These are phyloP conservation scores for Thalassoma bifasciatum DNA, from an alignment of 2,113 vertebrate species.

Conservation along the genomic window DNA sequence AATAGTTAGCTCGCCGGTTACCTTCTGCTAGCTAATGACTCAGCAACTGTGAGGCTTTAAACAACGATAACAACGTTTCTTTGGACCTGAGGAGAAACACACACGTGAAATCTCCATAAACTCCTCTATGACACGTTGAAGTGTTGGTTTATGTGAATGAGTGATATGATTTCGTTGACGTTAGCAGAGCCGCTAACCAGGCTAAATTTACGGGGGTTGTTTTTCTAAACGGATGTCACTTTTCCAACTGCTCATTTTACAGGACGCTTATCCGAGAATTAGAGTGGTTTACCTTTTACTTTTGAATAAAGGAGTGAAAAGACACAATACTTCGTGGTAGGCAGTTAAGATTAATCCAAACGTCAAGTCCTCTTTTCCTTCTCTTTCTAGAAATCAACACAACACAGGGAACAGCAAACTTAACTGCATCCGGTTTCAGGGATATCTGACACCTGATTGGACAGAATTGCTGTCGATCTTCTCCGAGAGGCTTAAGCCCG, in stretches of 20 bases:
- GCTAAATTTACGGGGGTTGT: slow-evolving; percentile 68
- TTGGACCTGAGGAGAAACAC: not conserved
- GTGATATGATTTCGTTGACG: slow-evolving; percentile 52
- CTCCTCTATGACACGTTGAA: slow-evolving; percentile 26
- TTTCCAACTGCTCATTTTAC: slow-evolving; percentile 34
- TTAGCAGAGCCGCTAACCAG: slow-evolving; percentile 67
- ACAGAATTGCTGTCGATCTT: slow-evolving; percentile 26
- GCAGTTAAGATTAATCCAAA: slow-evolving; percentile 67
- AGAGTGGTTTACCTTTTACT: slow-evolving; percentile 76
- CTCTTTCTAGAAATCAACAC: slow-evolving; percentile 78
- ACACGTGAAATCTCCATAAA: not conserved
- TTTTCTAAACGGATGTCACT: slow-evolving; percentile 27
- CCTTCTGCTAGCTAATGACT: slow-evolving; percentile 81
- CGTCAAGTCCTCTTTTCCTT: slow-evolving; percentile 68
- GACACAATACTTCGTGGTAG: slow-evolving; percentile 39
- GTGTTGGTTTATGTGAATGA: not conserved
- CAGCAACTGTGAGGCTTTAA: slow-evolving; percentile 73
- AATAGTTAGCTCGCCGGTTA: slow-evolving; percentile 72
- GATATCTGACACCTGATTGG: slow-evolving; percentile 66
- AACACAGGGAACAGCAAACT: slow-evolving; percentile 32
- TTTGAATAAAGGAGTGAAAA: slow-evolving; percentile 27
- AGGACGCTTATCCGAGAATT: slow-evolving; percentile 20
- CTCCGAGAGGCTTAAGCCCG: not conserved
- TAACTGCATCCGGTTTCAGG: slow-evolving; percentile 66
- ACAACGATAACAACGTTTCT: not conserved